Evolutionary conservation across 2,888 invertebrate genomes (phyloP).

Genomic region (Leucophenga maculata): DNA sequence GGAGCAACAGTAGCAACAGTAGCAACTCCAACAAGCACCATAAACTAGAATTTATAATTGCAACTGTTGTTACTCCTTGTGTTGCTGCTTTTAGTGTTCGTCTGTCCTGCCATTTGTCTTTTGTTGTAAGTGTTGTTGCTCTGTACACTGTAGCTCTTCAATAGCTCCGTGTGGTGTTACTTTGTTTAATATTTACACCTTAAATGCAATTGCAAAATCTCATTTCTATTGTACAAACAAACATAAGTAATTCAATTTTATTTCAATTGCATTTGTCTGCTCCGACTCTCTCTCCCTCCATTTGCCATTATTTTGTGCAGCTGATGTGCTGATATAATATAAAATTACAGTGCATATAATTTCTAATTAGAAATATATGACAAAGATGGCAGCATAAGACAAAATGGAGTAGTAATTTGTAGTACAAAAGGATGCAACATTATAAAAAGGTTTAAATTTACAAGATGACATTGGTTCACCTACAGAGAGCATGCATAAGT

Average conservation of each 20-base stretch:
- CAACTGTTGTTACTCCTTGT: slow-evolving; percentile 9
- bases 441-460: too few relatives aligned
- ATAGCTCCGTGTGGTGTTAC: neutral
- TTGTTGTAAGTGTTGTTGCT: neutral
- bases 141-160: neutral
- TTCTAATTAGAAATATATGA: neutral
- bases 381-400: too few relatives aligned
- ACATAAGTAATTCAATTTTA: slow-evolving; percentile 22
- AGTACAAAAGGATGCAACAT: too few relatives aligned
- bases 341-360: neutral
- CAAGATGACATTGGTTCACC: too few relatives aligned
- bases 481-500: too few relatives aligned
- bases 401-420: too few relatives aligned
- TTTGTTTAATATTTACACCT: slow-evolving; percentile 25
- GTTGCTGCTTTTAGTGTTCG: neutral
- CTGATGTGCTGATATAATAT: too few relatives aligned
- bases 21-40: neutral
- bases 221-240: slow-evolving; percentile 14
- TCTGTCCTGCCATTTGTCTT: neutral
- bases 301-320: too few relatives aligned
- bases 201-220: slow-evolving; percentile 12
- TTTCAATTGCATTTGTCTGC: slow-evolving; percentile 18
- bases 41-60: slow-evolving; percentile 23
- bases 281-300: too few relatives aligned
- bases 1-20: neutral